Evolutionary conservation across 1,140 invertebrate genomes (phyloP), one percentile per base, ranked within the genome.

Genomic region (Parapsyche elsis): DNA sequence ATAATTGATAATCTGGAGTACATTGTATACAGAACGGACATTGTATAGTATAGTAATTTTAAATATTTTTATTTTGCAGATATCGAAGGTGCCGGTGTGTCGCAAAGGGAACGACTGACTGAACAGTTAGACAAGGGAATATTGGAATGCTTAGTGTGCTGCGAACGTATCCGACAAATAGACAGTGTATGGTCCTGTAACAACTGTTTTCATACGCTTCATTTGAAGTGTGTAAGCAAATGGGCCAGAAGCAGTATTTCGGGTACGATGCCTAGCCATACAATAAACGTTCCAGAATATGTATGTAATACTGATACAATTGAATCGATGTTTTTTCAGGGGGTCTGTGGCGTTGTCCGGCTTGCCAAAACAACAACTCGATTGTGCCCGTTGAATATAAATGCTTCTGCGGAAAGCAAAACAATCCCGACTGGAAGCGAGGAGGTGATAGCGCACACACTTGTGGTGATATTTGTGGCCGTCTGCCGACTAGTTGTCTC

Each of bases 141-240:
- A 0, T 90, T 97, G 70, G 97, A 99, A 86, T 99, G 98, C 86
- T 90, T 98, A 83, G 96, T 99, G 1, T 99, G 98, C 85, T 98
- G 95, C 86, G 96, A 97, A 64, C 88, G 90, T 57, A 93, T 99
- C 30, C 92, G 93, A 79, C 92, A 94, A 79, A 90, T 90, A 38
- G 93, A 97, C 84, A 88, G 92, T 9, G 93, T 97, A 30, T 99
- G 98, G 98, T 95, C 92, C 14, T 99, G 98, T 87, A 84, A 88
- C 46, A 95, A 94, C 82, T 99, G 98, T 84, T 98, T 93, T 88
- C 95, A 98, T 85, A 94, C 98, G 82, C 90, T 97, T 76, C 98
- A 98, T 89, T 89, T 99, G 1, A 91, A 92, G 76, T 99, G 98
- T 86, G 94, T 96, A 49, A 93, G 93, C 81, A 95, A 96, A 85